phyloP scores from a whole-genome alignment of 2,888 invertebrate species.

The Philereme transversata region DNA sequence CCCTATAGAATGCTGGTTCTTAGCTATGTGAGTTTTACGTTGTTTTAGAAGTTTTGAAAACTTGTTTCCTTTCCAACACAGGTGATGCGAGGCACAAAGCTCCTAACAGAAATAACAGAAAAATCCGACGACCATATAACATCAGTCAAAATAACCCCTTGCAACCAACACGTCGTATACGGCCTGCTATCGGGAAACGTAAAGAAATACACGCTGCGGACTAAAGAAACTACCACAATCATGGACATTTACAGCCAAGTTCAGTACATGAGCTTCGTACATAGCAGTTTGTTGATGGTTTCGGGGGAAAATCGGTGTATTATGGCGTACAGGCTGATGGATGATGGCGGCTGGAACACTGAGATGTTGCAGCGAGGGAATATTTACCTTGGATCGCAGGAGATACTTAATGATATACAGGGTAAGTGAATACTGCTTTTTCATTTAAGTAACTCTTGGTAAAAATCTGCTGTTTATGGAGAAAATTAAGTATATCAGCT shows the following conservation, averaged over 20 bases:
- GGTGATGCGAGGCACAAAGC: constrained; percentile 75
- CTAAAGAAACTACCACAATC: constrained; percentile 61
- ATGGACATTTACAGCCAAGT: constrained; percentile 72
- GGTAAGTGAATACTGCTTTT: constrained; percentile 44
- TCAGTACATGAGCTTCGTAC: constrained; percentile 69
- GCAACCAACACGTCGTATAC: constrained; percentile 79
- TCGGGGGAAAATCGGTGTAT: constrained; percentile 69
- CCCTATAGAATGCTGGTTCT: too few species aligned
- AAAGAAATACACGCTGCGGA: constrained; percentile 66
- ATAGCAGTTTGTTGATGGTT: constrained; percentile 62
- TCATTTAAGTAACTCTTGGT: too few species aligned
- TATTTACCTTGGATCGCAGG: constrained; percentile 72
- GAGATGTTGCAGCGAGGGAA: constrained; percentile 72
- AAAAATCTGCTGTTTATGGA: too few species aligned
- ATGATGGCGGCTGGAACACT: constrained; percentile 60
- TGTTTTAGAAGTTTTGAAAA: too few species aligned
- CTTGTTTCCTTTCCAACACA: constrained; percentile 34
- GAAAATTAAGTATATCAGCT: too few species aligned
- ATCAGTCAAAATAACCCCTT: constrained; percentile 73
- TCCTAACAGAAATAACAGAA: constrained; percentile 71
- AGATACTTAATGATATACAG: constrained; percentile 72
- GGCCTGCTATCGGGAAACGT: constrained; percentile 73
- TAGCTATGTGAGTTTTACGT: background rate
- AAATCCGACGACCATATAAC: constrained; percentile 72
- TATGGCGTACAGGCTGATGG: constrained; percentile 65